Conservation (phyloP, 2,797 vertebrate species). For the Caiman crocodilus region DNA sequence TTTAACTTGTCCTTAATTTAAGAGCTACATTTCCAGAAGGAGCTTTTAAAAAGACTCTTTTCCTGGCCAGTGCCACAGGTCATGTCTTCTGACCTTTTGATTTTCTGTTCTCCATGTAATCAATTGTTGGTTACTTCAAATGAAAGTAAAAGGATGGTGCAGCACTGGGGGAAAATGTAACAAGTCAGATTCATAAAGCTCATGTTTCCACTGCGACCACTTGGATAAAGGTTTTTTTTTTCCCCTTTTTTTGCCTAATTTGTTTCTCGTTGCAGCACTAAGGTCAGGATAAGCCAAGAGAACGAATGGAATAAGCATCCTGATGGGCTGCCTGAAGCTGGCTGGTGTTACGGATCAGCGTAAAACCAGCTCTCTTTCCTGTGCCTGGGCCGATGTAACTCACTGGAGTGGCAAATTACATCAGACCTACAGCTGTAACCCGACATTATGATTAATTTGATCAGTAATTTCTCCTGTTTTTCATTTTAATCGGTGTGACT, state of each 20-base stretch:
- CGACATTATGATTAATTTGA: slow-evolving; percentile 99
- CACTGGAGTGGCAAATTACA: slow-evolving; percentile 99
- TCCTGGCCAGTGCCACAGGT: slow-evolving; percentile 29
- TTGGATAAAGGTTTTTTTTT: slow-evolving; percentile 33
- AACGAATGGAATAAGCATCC: slow-evolving; percentile 84
- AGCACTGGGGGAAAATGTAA: slow-evolving; percentile 29
- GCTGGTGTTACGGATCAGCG: slow-evolving; percentile 92
- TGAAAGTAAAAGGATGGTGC: slow-evolving; percentile 43
- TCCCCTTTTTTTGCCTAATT: slow-evolving; percentile 77
- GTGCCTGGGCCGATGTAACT: slow-evolving; percentile 97
- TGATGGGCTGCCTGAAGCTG: slow-evolving; percentile 83
- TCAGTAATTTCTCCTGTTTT: slow-evolving; percentile 99
- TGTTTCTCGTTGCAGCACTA: slow-evolving; percentile 79
- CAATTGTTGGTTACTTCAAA: slow-evolving; percentile 53
- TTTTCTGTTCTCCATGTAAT: slow-evolving; percentile 66
- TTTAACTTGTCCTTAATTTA: background rate
- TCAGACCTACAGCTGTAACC: slow-evolving; percentile 99
- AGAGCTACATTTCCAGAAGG: slow-evolving; percentile 34
- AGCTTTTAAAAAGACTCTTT: slow-evolving; percentile 49
- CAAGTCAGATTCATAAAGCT: slow-evolving; percentile 39
- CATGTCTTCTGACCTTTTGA: slow-evolving; percentile 61
- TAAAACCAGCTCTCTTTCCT: slow-evolving; percentile 88
- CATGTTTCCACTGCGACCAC: background rate
- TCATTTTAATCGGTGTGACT: slow-evolving; percentile 99
- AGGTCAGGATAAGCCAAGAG: slow-evolving; percentile 85